A percentile compares a stretch with the other conserved stretches of the same genome.
Evolutionary conservation across 2,797 vertebrate genomes (phyloP).

Genomic region (Anguilla obscura): DNA sequence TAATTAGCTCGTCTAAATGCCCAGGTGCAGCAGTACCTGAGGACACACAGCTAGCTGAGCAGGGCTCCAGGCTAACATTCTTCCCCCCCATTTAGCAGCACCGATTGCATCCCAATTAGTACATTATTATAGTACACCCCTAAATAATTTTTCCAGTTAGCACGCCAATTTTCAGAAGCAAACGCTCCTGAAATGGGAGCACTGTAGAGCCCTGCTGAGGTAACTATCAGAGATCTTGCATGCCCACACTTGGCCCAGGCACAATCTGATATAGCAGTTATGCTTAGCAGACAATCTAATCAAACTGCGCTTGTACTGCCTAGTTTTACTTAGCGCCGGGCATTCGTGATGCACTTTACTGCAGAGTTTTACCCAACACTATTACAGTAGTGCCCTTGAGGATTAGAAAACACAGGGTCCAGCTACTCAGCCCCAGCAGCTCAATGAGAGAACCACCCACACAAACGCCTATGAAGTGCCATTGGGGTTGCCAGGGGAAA

Average conservation of each 20-base stretch:
- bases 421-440: neutral
- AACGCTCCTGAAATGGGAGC: neutral
- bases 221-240: neutral
- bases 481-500: conserved; percentile 22
- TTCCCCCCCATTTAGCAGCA: too few relatives aligned
- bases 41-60: neutral
- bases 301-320: neutral
- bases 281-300: neutral
- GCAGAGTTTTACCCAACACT: neutral
- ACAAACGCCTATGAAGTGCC: neutral
- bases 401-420: neutral
- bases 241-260: neutral
- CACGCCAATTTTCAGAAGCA: neutral
- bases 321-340: neutral
- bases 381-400: neutral
- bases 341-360: neutral
- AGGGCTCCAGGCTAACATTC: neutral
- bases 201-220: neutral
- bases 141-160: neutral
- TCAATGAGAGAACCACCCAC: neutral
- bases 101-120: too few relatives aligned
- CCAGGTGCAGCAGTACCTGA: neutral
- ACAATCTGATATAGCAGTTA: neutral
- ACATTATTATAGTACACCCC: neutral
- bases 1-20: neutral